Conservation (phyloP, 2,113 vertebrate species). For the Lampris megalopsis region DNA sequence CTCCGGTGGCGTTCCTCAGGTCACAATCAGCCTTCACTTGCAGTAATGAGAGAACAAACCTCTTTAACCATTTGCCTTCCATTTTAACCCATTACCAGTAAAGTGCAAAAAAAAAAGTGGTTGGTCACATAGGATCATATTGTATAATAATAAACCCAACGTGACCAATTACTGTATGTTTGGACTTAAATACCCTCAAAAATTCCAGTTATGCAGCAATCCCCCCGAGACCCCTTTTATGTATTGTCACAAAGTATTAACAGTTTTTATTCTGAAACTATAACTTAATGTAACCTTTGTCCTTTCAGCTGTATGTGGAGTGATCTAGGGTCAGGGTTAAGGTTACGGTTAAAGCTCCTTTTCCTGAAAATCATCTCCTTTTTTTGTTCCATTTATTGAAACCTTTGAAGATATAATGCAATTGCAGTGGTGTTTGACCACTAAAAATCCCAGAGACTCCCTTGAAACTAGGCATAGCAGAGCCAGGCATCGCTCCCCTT, state of each 20-base stretch:
- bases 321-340: background rate
- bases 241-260: conserved; percentile 38
- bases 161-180: conserved; percentile 51
- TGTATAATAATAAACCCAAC: conserved; percentile 19
- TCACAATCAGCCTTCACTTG: conserved; percentile 48
- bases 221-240: conserved; percentile 54
- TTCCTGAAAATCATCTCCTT: background rate
- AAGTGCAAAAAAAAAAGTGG: conserved; percentile 62
- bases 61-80: conserved; percentile 33
- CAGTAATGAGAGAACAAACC: conserved; percentile 53
- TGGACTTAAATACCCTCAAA: conserved; percentile 55
- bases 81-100: conserved; percentile 15
- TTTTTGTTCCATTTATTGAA: background rate
- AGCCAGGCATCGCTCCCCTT: too few species aligned
- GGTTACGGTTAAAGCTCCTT: too few species aligned
- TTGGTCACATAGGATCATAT: conserved; percentile 33
- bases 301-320: background rate
- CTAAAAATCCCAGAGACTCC: too few species aligned
- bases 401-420: too few species aligned
- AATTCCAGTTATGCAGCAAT: conserved; percentile 63
- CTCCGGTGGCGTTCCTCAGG: conserved; percentile 39
- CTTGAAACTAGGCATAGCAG: too few species aligned
- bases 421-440: too few species aligned
- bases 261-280: conserved; percentile 8
- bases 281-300: conserved; percentile 4